Evolutionary conservation across 2,888 invertebrate species (phyloP).

Genomic region (Fragum fragum): DNA sequence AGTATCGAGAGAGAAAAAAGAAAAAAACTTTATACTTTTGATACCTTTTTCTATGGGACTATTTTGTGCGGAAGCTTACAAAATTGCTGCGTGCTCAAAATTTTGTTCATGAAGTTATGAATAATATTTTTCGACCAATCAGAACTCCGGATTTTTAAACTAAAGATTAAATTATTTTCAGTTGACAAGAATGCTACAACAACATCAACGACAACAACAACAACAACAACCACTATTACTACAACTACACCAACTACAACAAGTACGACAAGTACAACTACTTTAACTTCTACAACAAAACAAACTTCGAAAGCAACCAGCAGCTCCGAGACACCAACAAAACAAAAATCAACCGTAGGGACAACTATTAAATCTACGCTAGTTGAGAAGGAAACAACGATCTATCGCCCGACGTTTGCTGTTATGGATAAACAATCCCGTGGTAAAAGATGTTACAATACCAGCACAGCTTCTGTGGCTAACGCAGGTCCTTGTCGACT

Average conservation of each 20-base stretch:
- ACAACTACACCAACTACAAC: neutral
- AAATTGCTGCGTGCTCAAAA: neutral
- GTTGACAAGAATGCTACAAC: neutral
- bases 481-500: neutral
- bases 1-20: too few relatives aligned
- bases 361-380: neutral
- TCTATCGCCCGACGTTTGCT: too few relatives aligned
- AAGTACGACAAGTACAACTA: neutral
- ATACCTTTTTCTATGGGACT: too few relatives aligned
- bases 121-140: too few relatives aligned
- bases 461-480: neutral
- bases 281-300: neutral
- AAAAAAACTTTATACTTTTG: too few relatives aligned
- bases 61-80: too few relatives aligned
- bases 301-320: neutral
- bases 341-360: neutral
- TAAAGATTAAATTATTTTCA: too few relatives aligned
- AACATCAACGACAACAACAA: constrained; percentile 11
- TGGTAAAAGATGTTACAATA: neutral
- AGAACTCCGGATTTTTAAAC: too few relatives aligned
- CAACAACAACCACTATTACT: neutral
- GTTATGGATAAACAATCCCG: neutral
- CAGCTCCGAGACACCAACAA: neutral
- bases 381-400: too few relatives aligned
- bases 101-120: too few relatives aligned